phyloP scores from a whole-genome alignment of 1,140 invertebrate genomes.

The Steinernema khuongi region DNA sequence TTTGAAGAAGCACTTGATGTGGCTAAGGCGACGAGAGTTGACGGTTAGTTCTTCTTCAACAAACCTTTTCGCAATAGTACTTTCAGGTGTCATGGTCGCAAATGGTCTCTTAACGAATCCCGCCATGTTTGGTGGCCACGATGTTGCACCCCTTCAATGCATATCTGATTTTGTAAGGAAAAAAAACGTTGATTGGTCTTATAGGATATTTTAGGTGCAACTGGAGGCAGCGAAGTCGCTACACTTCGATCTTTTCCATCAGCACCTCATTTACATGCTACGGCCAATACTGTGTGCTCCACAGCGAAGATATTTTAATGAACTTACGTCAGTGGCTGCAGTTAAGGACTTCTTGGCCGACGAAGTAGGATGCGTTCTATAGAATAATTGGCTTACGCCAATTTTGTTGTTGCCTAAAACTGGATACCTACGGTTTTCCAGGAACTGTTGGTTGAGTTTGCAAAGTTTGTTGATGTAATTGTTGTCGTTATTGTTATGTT shows the following conservation, averaged over 20 bases:
- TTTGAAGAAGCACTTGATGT: constrained; percentile 70
- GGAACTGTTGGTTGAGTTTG: too few relatives aligned
- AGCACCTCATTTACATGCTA: constrained; percentile 36
- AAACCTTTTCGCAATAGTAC: constrained; percentile 31
- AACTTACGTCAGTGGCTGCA: constrained; percentile 20
- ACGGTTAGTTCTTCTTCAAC: constrained; percentile 64
- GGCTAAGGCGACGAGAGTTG: constrained; percentile 68
- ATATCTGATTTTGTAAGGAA: constrained; percentile 76
- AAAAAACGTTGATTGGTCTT: neutral
- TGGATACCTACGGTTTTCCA: too few relatives aligned
- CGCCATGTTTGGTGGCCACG: constrained; percentile 71
- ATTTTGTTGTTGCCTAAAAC: neutral
- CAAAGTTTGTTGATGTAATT: too few relatives aligned
- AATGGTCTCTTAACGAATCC: constrained; percentile 83
- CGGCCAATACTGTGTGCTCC: constrained; percentile 20
- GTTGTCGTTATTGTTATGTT: neutral
- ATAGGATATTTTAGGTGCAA: neutral
- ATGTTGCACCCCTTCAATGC: constrained; percentile 71
- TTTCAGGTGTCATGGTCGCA: constrained; percentile 76
- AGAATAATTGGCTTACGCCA: neutral
- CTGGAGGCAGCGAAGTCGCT: neutral
- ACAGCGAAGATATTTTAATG: constrained; percentile 31
- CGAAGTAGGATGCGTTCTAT: neutral
- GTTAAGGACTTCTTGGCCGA: constrained; percentile 24
- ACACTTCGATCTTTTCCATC: constrained; percentile 23